Base-by-base conservation (phyloP, 2,797 vertebrate species). In the Lates japonicus region DNA sequence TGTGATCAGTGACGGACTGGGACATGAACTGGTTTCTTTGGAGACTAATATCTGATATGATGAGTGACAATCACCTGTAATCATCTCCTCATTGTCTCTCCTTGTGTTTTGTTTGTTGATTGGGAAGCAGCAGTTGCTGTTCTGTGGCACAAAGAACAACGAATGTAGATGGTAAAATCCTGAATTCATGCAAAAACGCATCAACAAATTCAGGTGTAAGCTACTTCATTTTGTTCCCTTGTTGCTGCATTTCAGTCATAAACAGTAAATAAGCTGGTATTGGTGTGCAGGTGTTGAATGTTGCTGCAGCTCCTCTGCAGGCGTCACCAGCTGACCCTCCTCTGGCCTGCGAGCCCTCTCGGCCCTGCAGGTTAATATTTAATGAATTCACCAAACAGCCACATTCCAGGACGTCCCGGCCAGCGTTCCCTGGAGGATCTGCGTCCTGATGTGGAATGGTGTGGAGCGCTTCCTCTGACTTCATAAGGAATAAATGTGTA, bases 401-500 rank as follows among this genome's bases (percentile, higher is more conserved):
- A 85, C 87, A 86, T 91, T 91, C 87, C 88, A 65, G 73, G 71
- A 85, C 77, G 57, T 83, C 59, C 78, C 78, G 48, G 35, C 60
- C 55, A 12, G 81, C 59, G 17, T 78, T 90, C 82, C 76, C 80
- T 42, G 1, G 77, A 83, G 82, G 62, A 65, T 37, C 44, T 12
- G 67, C 19, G 58, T 59, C 41, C 62, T 65, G 31, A 80, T 59
- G 72, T 46, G 20, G 70, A 91, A 82, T 61, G 10, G 17, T 35
- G 37, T 39, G 54, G 74, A 82, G 74, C 17, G 33, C 63, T 93
- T 94, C 93, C 88, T 86, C 78, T 83, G 81, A 84, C 72, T 88
- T 92, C 82, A 91, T 54, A 9, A 74, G 89, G 88, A 93, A 92
- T 80, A 88, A 89, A 91, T 80, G 80, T 16, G 25, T 64, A 65